Evolutionary conservation across 2,797 vertebrate species (phyloP), one percentile per base, ranked within the genome.

Genomic region (Phrynocephalus guinanensis): DNA sequence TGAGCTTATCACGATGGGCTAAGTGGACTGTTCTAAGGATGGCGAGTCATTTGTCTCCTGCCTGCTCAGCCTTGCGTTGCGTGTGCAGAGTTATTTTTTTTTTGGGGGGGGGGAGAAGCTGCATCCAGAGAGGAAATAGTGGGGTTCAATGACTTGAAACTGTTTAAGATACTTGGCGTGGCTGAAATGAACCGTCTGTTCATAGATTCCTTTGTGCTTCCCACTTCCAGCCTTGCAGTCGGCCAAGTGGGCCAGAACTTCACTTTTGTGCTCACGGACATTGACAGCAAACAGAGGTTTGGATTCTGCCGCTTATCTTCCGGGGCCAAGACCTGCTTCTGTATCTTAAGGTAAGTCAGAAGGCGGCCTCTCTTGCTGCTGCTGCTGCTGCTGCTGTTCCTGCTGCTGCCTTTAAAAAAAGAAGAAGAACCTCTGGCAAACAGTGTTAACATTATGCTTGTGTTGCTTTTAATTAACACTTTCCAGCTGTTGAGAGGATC

Each of bases 301-400:
- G 97, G 97, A 26, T 97, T 97, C 95, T 97, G 97, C 90, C 97
- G 97, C 88, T 97, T 98, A 93, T 98, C 98, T 92, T 98, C 97
- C 1, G 98, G 97, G 92, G 97, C 97, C 89, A 98, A 97, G 94
- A 98, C 97, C 95, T 98, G 98, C 95, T 98, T 98, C 96, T 98
- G 98, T 93, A 97, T 98, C 95, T 94, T 98, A 94, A 98, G 98
- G 98, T 98, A 95, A 96, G 97, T 92, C 94, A 89, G 71, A 75
- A 52, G 38, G 91, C 90, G 90, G 0, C 76, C 70, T 26, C 84
- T 56, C 72, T 79, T 73, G 52, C 28, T 26, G 67, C 80, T 56
- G 52, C 52, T 15, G 52, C 52, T 56, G 52, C 52, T 13, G 52
- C 52, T 13, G 9, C 52, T 44, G 38, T 44, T 44, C 38, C 52